phyloP scores from a whole-genome alignment of 2,888 invertebrate genomes.

The Octodonta nipae region DNA sequence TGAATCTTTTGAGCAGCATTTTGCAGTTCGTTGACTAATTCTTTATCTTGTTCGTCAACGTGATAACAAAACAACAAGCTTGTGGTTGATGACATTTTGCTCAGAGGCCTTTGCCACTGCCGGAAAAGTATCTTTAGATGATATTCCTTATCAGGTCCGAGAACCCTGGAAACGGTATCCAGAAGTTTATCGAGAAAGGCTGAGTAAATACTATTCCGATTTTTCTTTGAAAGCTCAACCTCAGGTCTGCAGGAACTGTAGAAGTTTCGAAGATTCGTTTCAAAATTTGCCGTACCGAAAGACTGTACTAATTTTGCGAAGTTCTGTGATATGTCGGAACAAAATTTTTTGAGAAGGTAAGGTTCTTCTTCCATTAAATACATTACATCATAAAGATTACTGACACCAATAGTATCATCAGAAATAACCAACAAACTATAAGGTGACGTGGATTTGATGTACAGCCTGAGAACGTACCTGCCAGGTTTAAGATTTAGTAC shows the following conservation, averaged over 20 bases:
- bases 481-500: slow-evolving; percentile 23
- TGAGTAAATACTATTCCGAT: slow-evolving; percentile 12
- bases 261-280: slow-evolving; percentile 16
- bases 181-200: slow-evolving; percentile 7
- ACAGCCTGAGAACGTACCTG: slow-evolving; percentile 19
- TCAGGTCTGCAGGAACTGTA: slow-evolving; percentile 23
- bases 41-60: slow-evolving; percentile 15
- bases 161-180: neutral
- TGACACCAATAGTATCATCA: slow-evolving; percentile 20
- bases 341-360: slow-evolving; percentile 19
- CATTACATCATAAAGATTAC: slow-evolving; percentile 23
- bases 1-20: slow-evolving; percentile 25
- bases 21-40: slow-evolving; percentile 18
- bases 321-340: slow-evolving; percentile 20
- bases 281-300: slow-evolving; percentile 24
- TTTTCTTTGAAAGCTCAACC: slow-evolving; percentile 11
- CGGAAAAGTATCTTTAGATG: slow-evolving; percentile 8
- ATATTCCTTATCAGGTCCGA: neutral
- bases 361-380: slow-evolving; percentile 24
- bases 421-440: slow-evolving; percentile 23
- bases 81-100: neutral
- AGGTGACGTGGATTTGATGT: slow-evolving; percentile 23
- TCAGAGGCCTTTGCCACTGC: slow-evolving; percentile 6
- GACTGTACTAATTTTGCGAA: slow-evolving; percentile 26
- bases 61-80: slow-evolving; percentile 8